phyloP scores from a whole-genome alignment of 2,113 vertebrate genomes.

The Rhineura floridana region DNA sequence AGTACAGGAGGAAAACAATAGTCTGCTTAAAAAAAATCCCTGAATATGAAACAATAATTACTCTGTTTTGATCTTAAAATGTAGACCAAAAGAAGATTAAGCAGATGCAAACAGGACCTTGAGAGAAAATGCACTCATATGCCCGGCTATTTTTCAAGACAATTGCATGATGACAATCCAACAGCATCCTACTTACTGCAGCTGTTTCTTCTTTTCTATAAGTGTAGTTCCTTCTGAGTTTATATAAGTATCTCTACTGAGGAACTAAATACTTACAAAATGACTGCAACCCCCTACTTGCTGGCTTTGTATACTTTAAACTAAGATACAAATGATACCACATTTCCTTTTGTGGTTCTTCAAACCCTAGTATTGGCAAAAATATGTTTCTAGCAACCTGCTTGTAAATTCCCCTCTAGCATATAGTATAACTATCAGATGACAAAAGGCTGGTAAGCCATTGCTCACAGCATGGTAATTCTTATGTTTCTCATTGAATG shows the following conservation, averaged over 20 bases:
- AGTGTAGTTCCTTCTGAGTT: neutral
- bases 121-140: constrained; percentile 2
- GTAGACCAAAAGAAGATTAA: constrained; percentile 5
- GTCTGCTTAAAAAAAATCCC: constrained; percentile 25
- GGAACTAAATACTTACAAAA: constrained; percentile 13
- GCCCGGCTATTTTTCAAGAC: neutral
- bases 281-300: neutral
- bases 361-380: constrained; percentile 26
- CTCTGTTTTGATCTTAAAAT: constrained; percentile 13
- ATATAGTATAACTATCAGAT: neutral
- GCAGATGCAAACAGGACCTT: neutral
- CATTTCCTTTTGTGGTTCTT: constrained; percentile 72
- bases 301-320: constrained; percentile 1
- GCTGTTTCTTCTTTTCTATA: neutral
- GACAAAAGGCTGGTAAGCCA: neutral
- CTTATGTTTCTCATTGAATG: neutral
- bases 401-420: neutral
- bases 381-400: neutral
- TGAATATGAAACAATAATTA: neutral
- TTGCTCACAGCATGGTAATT: neutral
- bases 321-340: constrained; percentile 10
- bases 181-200: constrained; percentile 30
- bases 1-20: neutral
- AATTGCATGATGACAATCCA: neutral
- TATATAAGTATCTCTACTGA: neutral